Conservation (phyloP, 2,113 vertebrate genomes). For the Potamarius usumacintae region DNA sequence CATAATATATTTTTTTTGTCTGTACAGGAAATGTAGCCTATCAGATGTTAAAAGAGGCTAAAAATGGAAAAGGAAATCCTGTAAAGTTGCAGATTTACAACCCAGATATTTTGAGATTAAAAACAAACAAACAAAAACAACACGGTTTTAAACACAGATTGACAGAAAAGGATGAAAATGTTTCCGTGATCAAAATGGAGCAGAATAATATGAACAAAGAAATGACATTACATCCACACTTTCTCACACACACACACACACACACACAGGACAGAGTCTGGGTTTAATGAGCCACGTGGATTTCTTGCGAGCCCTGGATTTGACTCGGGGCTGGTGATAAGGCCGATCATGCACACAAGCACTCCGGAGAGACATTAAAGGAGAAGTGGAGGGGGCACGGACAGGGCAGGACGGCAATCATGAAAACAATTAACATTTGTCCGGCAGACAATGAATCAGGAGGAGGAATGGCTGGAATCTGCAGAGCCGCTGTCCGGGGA, state of each 20-base stretch:
- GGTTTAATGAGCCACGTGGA: conserved; percentile 33
- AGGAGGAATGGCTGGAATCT: conserved; percentile 85
- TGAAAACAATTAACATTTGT: conserved; percentile 95
- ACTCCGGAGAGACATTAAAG: conserved; percentile 68
- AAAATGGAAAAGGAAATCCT: background rate
- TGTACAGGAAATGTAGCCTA: background rate
- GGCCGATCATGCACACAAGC: conserved; percentile 59
- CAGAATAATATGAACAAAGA: background rate
- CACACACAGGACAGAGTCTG: background rate
- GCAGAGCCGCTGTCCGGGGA: conserved; percentile 70
- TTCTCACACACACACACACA: conserved; percentile 12
- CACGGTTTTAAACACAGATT: background rate
- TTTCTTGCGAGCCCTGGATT: conserved; percentile 64
- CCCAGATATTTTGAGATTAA: background rate
- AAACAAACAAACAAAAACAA: background rate
- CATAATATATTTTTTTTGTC: background rate
- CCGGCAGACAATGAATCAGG: conserved; percentile 86
- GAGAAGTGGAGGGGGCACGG: conserved; percentile 70
- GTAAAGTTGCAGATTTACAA: background rate
- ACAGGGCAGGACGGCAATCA: conserved; percentile 74
- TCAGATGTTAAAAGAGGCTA: background rate
- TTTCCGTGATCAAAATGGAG: background rate
- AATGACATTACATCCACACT: background rate
- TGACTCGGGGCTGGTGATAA: conserved; percentile 62
- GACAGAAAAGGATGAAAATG: background rate